These are phyloP conservation scores for Hecatera dysodea DNA, from an alignment of 2,888 invertebrate genomes.

Conservation along the genomic window DNA sequence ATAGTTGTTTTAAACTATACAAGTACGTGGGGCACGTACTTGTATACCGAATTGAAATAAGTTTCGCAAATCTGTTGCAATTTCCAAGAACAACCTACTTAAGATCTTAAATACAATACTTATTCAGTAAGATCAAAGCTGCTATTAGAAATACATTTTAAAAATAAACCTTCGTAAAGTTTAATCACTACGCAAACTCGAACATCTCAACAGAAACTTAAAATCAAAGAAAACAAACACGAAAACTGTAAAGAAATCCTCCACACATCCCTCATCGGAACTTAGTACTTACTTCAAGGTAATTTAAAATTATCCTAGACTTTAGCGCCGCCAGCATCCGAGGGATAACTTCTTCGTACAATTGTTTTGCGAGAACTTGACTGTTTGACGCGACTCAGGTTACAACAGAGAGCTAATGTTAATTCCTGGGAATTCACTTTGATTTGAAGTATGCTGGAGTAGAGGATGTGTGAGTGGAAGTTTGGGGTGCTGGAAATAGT, in stretches of 20 bases:
- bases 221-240: slow-evolving; percentile 35
- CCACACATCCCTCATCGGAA: slow-evolving; percentile 37
- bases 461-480: not conserved
- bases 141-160: not conserved
- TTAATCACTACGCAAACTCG: not conserved
- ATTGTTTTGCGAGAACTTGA: slow-evolving; percentile 56
- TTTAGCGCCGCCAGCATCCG: slow-evolving; percentile 18
- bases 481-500: not conserved
- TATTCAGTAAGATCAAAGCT: not conserved
- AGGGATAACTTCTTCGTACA: slow-evolving; percentile 42
- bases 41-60: not conserved
- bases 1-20: not conserved
- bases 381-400: slow-evolving; percentile 42
- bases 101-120: not conserved
- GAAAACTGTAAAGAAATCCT: slow-evolving; percentile 12
- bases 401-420: slow-evolving; percentile 28
- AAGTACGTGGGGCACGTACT: too few relatives aligned
- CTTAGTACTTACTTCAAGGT: slow-evolving; percentile 54
- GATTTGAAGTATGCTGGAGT: slow-evolving; percentile 8
- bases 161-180: not conserved
- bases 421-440: slow-evolving; percentile 31
- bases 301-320: slow-evolving; percentile 52
- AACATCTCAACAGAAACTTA: not conserved
- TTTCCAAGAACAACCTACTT: not conserved
- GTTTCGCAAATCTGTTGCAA: not conserved